phyloP scores from a whole-genome alignment of 2,888 invertebrate genomes.

The Diabrotica balteata region DNA sequence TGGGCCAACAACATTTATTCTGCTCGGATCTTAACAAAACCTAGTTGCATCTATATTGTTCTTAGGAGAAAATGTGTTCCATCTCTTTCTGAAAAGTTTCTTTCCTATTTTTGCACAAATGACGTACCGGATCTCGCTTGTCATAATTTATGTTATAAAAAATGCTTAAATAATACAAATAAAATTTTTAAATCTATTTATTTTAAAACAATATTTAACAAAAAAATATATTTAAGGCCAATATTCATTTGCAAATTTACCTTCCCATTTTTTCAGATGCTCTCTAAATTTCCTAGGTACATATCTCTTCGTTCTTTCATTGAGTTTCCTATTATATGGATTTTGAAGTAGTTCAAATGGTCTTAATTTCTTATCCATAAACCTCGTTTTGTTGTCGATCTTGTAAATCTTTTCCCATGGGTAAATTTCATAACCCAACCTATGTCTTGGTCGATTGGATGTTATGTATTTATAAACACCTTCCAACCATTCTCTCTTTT shows the following conservation, averaged over 20 bases:
- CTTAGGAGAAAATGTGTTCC: too few species aligned
- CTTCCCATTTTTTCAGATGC: slow-evolving; percentile 66
- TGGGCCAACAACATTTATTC: too few species aligned
- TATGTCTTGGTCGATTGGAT: slow-evolving; percentile 71
- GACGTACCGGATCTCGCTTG: too few species aligned
- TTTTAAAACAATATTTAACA: slow-evolving; percentile 4
- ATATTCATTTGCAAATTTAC: slow-evolving; percentile 72
- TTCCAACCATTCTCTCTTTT: slow-evolving; percentile 75
- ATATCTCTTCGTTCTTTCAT: slow-evolving; percentile 73
- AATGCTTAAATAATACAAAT: slow-evolving; percentile 1
- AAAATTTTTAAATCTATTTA: background rate
- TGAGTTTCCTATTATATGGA: slow-evolving; percentile 69
- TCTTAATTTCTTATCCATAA: slow-evolving; percentile 71
- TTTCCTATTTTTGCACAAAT: too few species aligned
- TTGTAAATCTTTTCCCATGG: slow-evolving; percentile 87
- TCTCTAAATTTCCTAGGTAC: slow-evolving; percentile 73
- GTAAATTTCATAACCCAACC: slow-evolving; percentile 73
- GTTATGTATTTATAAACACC: slow-evolving; percentile 71
- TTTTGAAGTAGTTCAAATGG: slow-evolving; percentile 74
- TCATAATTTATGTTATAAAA: background rate
- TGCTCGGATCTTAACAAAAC: too few species aligned
- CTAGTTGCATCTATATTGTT: too few species aligned
- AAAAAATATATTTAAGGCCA: slow-evolving; percentile 64
- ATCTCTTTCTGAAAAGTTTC: too few species aligned
- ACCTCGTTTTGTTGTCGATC: slow-evolving; percentile 72